Conservation (phyloP, 2,797 vertebrate genomes). For the Chanos chanos region DNA sequence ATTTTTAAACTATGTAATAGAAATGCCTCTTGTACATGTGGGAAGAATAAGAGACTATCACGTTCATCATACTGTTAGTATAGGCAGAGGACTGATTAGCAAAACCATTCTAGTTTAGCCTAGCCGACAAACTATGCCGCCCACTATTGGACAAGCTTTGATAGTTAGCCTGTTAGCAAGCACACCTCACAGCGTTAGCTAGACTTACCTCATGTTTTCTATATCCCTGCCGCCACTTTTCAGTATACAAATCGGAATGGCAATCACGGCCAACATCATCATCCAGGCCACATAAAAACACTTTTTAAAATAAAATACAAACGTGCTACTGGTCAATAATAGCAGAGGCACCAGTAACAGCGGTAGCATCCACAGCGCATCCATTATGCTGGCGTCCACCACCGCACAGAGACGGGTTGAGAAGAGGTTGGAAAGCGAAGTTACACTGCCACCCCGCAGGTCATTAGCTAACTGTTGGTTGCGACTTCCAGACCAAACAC, state of each 20-base stretch:
- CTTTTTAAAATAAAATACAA: conserved; percentile 80
- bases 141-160: conserved; percentile 22
- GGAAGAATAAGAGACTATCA: too few relatives aligned
- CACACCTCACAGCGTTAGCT: conserved; percentile 29
- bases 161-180: conserved; percentile 1
- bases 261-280: conserved; percentile 61
- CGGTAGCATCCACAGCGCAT: conserved; percentile 68
- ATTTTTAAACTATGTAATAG: too few relatives aligned
- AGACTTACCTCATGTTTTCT: conserved; percentile 88
- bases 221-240: conserved; percentile 87
- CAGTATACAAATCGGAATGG: conserved; percentile 74
- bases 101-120: conserved; percentile 1
- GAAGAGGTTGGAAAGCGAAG: not conserved
- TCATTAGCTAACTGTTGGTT: conserved; percentile 35
- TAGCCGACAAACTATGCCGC: not conserved
- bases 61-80: too few relatives aligned
- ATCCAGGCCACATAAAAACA: conserved; percentile 79
- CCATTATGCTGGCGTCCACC: conserved; percentile 58
- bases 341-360: conserved; percentile 71
- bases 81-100: not conserved
- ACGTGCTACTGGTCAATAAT: conserved; percentile 75
- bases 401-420: conserved; percentile 6
- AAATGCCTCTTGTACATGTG: too few relatives aligned
- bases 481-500: conserved; percentile 31
- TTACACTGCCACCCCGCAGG: conserved; percentile 14